Evolutionary conservation across 1,140 invertebrate genomes (phyloP).

Genomic region (Conus betulinus): DNA sequence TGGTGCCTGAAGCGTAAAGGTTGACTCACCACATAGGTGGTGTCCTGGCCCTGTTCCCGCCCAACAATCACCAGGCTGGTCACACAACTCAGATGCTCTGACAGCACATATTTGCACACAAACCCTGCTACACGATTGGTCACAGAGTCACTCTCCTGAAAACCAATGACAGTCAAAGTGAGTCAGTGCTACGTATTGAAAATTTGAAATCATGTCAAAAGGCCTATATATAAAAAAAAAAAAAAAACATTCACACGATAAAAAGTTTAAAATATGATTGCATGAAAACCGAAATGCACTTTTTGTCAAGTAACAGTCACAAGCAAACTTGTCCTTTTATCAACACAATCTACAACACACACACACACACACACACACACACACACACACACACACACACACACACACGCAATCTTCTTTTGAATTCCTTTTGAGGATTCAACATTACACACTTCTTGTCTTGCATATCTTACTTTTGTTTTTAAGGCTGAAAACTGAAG

Average conservation of each 20-base stretch:
- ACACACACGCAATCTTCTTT: no score
- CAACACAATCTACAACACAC: no score
- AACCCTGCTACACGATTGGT: conserved; percentile 75
- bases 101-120: conserved; percentile 71
- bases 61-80: conserved; percentile 72
- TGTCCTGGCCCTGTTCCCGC: conserved; percentile 60
- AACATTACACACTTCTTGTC: no score
- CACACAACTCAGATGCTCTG: conserved; percentile 73
- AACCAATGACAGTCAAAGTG: background rate
- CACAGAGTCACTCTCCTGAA: conserved; percentile 71
- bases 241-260: background rate
- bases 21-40: conserved; percentile 68
- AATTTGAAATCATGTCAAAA: background rate
- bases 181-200: background rate
- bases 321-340: no score
- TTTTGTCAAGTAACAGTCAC: no score
- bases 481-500: no score
- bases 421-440: no score
- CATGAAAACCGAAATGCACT: no score
- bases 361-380: no score
- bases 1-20: no score
- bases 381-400: no score
- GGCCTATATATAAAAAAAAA: background rate
- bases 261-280: background rate
- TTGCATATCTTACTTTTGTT: no score